phyloP scores from a whole-genome alignment of 2,113 vertebrate species.

The Entomyzon cyanotis region DNA sequence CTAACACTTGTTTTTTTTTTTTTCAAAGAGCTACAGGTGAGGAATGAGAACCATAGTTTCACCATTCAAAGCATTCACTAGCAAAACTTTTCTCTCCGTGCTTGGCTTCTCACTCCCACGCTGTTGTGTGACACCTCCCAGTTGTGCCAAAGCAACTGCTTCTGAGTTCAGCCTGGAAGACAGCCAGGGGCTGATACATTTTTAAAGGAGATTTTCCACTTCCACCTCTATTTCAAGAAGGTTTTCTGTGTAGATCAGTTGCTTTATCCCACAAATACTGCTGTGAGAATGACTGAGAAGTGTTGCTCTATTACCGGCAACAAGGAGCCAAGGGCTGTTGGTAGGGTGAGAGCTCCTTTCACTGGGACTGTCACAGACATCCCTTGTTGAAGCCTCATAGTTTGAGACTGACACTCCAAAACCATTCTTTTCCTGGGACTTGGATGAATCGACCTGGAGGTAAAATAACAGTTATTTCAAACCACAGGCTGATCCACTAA shows the following conservation, averaged over 20 bases:
- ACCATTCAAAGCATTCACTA: background rate
- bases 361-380: background rate
- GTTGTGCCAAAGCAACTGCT: background rate
- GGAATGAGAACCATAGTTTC: background rate
- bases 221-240: background rate
- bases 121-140: constrained; percentile 5
- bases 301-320: background rate
- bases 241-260: background rate
- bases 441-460: background rate
- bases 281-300: background rate
- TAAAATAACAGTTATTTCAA: background rate
- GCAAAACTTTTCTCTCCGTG: background rate
- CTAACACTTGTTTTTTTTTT: background rate
- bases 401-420: background rate
- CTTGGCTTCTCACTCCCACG: background rate
- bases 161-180: background rate
- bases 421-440: background rate
- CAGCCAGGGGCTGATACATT: background rate
- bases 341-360: background rate
- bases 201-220: background rate
- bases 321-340: background rate
- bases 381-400: background rate
- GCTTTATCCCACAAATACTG: background rate
- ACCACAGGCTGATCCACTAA: background rate
- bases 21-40: background rate